Evolutionary conservation across 2,113 vertebrate genomes (phyloP).

Genomic region (Myotis lucifugus): DNA sequence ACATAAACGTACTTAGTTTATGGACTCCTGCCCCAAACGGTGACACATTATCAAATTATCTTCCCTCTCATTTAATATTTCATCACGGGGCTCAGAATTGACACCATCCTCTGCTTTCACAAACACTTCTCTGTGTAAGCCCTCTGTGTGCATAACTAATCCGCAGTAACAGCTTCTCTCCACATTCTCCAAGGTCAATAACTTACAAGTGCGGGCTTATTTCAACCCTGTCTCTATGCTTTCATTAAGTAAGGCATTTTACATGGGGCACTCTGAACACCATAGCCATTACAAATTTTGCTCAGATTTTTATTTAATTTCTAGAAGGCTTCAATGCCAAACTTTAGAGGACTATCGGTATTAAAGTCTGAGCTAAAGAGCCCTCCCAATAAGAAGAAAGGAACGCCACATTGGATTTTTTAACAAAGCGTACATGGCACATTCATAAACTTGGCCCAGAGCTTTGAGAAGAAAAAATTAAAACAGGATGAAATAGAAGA

Average conservation of each 20-base stretch:
- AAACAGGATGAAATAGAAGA: slow-evolving; percentile 31
- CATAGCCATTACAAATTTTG: accelerated
- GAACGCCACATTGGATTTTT: background rate
- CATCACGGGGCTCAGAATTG: background rate
- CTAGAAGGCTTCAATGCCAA: background rate
- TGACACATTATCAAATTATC: background rate
- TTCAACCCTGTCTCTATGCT: background rate
- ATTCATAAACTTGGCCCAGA: background rate
- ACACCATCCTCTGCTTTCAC: background rate
- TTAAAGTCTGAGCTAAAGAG: background rate
- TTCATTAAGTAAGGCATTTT: background rate
- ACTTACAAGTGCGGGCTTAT: background rate
- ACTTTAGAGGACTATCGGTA: background rate
- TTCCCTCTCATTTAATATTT: background rate
- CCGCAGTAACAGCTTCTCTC: background rate
- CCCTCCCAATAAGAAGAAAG: background rate
- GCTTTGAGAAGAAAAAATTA: background rate
- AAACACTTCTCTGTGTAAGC: background rate
- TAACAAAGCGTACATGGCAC: background rate
- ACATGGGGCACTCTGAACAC: background rate
- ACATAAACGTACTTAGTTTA: background rate
- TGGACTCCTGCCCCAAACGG: background rate
- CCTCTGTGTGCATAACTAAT: background rate
- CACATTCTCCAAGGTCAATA: background rate
- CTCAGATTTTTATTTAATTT: background rate